Base-by-base conservation (phyloP, 2,888 invertebrate species). In the Alloscopus bannaensis region DNA sequence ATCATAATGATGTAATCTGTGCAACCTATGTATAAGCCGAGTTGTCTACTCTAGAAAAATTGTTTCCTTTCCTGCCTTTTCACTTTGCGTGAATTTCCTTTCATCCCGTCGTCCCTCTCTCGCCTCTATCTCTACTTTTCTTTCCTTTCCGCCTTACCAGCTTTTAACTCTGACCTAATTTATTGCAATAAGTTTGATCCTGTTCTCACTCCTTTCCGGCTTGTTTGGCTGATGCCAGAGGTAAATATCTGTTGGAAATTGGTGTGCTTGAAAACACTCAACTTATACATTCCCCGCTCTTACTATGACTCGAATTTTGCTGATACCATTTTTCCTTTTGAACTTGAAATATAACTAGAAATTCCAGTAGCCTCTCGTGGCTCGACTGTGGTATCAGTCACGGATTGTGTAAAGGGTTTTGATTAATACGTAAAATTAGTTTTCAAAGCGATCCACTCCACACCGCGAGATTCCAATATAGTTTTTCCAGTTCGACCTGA, bases 121-220 rank as follows among this genome's bases (percentile, higher is more conserved):
- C 24, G 4, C 47, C 52, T 52, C 24, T 52, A 8, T n/a, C 13
- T 8, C 36, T 36, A 36, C 13, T 36, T 36, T 36, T 6, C 6
- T 36, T 36, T 6, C 36, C 36, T 13, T 36, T 36, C 13, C 36
- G 2, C 57, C 29, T 36, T 36, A 36, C 59, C 59, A 59, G 36
- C 59, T 36, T 52, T 59, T 59, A 36, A 59, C 36, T 59, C 18
- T 59, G 59, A 20, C 36, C 59, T 59, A 59, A 59, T 59, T 59
- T 59, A 59, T 59, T 3, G 59, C 31, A 59, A 59, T 59, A 59
- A 59, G 59, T 59, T 59, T 59, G 31, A 59, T 36, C 36, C 59
- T 22, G 22, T 36, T 36, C 36, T 59, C 59, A 18, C 20, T 59
- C 20, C 4, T 36, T 28, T 57, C 29, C 29, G 28, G 57, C 8